phyloP scores from a whole-genome alignment of 2,113 vertebrate genomes.

The Xerus inauris region DNA sequence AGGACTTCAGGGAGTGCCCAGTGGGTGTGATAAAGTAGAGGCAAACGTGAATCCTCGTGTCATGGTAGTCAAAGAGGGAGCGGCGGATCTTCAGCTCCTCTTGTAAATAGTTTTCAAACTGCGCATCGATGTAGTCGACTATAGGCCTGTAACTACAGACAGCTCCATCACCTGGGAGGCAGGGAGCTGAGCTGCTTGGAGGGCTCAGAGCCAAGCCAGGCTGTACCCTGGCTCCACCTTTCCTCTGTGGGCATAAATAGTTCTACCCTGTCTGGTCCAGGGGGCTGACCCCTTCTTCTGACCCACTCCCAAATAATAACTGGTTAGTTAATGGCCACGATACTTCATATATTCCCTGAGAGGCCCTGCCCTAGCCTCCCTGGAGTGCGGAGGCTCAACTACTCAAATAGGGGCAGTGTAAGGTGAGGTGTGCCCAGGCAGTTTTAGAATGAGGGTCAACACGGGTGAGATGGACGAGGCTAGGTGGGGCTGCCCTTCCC shows the following conservation, averaged over 20 bases:
- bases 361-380: neutral
- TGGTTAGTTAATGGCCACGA: neutral
- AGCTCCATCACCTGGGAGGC: slow-evolving; percentile 80
- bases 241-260: neutral
- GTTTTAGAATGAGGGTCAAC: neutral
- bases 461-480: rapidly evolving
- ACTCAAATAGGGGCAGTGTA: neutral
- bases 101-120: slow-evolving; percentile 99
- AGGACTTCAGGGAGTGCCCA: slow-evolving; percentile 96
- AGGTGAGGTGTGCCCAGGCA: neutral
- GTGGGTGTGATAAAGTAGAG: slow-evolving; percentile 99
- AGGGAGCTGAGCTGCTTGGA: neutral
- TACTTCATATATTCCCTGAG: neutral
- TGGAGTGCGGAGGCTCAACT: neutral
- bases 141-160: slow-evolving; percentile 97
- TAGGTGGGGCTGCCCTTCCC: slow-evolving; percentile 9
- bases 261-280: neutral
- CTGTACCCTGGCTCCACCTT: neutral
- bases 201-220: neutral
- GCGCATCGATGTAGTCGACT: slow-evolving; percentile 98
- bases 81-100: slow-evolving; percentile 99
- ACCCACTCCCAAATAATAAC: too few species aligned
- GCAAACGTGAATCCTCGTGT: slow-evolving; percentile 97
- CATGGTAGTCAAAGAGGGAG: slow-evolving; percentile 97
- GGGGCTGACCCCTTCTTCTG: neutral